Evolutionary conservation across 2,888 invertebrate species (phyloP).

Genomic region (Eristalis intricaria): DNA sequence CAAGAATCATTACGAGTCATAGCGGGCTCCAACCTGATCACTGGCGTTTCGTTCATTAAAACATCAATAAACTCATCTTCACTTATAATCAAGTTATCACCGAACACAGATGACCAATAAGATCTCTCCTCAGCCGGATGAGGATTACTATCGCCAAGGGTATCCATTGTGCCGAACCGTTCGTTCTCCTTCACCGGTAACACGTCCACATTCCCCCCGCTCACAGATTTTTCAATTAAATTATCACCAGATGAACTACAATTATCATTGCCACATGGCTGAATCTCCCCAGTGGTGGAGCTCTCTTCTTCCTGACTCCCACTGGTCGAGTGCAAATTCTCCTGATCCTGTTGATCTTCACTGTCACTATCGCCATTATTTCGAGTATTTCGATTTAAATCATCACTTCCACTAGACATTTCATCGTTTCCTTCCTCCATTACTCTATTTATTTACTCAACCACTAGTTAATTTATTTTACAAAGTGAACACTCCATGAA

Average conservation of each 20-base stretch:
- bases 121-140: conserved; percentile 50
- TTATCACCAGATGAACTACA: conserved; percentile 48
- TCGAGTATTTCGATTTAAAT: conserved; percentile 41
- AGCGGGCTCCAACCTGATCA: conserved; percentile 43
- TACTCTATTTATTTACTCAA: background rate
- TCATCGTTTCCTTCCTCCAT: conserved; percentile 60
- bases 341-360: conserved; percentile 44
- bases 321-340: conserved; percentile 27
- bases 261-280: conserved; percentile 21
- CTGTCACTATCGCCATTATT: conserved; percentile 55
- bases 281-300: conserved; percentile 39
- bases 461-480: background rate
- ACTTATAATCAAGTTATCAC: conserved; percentile 65
- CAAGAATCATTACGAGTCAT: conserved; percentile 61
- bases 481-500: background rate
- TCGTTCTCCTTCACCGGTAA: conserved; percentile 1
- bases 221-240: conserved; percentile 32
- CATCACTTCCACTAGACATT: conserved; percentile 35
- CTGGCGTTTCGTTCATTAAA: conserved; percentile 47
- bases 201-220: background rate
- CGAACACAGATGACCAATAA: conserved; percentile 67
- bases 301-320: conserved; percentile 42
- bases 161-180: conserved; percentile 17
- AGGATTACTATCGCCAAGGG: conserved; percentile 30
- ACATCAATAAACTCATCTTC: conserved; percentile 63